Evolutionary conservation across 2,797 vertebrate genomes (phyloP).

Genomic region (Huso huso): DNA sequence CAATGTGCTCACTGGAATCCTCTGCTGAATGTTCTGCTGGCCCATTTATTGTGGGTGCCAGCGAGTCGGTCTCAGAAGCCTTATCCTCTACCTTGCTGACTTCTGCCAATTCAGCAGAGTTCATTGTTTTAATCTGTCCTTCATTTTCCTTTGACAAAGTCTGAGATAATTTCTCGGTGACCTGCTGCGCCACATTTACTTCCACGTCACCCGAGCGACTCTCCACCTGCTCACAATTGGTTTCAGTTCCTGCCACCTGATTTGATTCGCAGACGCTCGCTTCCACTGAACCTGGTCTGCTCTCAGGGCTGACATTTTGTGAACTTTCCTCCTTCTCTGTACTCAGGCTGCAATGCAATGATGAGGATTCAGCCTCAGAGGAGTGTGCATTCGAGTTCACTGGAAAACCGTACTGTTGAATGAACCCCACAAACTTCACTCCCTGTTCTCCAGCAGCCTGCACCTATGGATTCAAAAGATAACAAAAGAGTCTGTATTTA

Average conservation of each 20-base stretch:
- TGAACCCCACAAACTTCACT: slow-evolving; percentile 80
- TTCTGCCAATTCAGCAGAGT: slow-evolving; percentile 5
- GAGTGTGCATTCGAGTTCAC: slow-evolving; percentile 39
- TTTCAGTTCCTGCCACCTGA: slow-evolving; percentile 13
- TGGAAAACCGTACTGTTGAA: slow-evolving; percentile 70
- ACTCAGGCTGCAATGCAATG: slow-evolving; percentile 68
- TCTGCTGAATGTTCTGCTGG: slow-evolving; percentile 26
- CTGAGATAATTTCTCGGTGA: not conserved
- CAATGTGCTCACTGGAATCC: slow-evolving; percentile 24
- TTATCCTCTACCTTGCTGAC: too few species aligned
- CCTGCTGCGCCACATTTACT: slow-evolving; percentile 16
- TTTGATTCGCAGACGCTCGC: not conserved
- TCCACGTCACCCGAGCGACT: slow-evolving; percentile 17
- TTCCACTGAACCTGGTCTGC: slow-evolving; percentile 14
- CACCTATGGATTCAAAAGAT: slow-evolving; percentile 60
- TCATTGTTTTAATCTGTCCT: slow-evolving; percentile 27
- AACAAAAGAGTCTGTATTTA: not conserved
- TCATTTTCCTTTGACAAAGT: slow-evolving; percentile 1
- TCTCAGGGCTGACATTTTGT: slow-evolving; percentile 44
- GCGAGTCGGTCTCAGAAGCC: too few species aligned
- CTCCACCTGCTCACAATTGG: slow-evolving; percentile 7
- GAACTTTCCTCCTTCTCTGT: slow-evolving; percentile 52
- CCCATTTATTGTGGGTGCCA: slow-evolving; percentile 28
- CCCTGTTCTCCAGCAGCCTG: slow-evolving; percentile 85
- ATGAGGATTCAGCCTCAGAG: slow-evolving; percentile 54